A percentile compares a stretch with the other conserved stretches of the same genome.
Evolutionary conservation across 1,140 invertebrate species (phyloP).

Genomic region (Tetramorium simillimum): DNA sequence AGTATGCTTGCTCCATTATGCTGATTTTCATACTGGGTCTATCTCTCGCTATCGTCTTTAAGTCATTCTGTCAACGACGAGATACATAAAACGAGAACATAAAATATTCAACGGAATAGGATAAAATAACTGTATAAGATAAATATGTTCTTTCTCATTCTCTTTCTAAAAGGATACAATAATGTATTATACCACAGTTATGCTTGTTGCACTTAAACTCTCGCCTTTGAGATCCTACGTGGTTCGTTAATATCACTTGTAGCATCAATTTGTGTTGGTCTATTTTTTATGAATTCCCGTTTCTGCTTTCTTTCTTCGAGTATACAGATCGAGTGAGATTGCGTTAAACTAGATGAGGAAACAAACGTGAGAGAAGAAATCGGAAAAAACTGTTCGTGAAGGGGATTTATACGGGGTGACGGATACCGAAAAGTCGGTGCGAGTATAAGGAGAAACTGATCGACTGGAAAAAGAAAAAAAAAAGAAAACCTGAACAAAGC

Average conservation of each 20-base stretch:
- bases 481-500: slow-evolving; percentile 21
- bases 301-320: not conserved
- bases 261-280: not conserved
- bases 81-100: not conserved
- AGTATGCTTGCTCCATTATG: slow-evolving; percentile 23
- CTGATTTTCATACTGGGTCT: not conserved
- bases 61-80: not conserved
- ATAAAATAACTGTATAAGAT: not conserved
- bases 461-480: slow-evolving; percentile 16
- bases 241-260: not conserved
- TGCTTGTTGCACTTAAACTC: not conserved
- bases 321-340: not conserved
- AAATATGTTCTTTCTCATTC: not conserved
- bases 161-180: not conserved
- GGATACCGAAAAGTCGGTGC: slow-evolving; percentile 14
- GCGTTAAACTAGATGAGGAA: slow-evolving; percentile 30
- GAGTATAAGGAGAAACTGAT: slow-evolving; percentile 45
- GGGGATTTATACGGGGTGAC: slow-evolving; percentile 42
- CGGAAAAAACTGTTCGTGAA: not conserved
- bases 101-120: slow-evolving; percentile 14
- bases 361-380: not conserved
- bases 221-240: not conserved
- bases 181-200: not conserved
- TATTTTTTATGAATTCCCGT: not conserved
- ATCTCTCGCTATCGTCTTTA: slow-evolving; percentile 20